These are phyloP conservation scores for Pammene fasciana DNA, from an alignment of 2,888 invertebrate genomes.

Conservation along the genomic window DNA sequence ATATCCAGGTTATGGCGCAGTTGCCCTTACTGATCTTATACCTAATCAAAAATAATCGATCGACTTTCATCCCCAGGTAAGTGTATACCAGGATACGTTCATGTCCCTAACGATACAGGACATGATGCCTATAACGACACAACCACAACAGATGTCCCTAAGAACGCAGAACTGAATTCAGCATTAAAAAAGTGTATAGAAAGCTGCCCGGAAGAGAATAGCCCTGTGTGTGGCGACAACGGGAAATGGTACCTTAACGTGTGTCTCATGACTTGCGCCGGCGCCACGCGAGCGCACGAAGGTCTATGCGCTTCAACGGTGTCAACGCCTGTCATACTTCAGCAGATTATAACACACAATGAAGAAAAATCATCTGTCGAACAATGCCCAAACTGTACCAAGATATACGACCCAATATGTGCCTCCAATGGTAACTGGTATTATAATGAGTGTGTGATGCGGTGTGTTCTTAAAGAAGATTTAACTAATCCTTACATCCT, in stretches of 20 bases:
- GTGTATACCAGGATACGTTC: too few species aligned
- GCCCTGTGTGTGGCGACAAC: background rate
- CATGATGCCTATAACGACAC: too few species aligned
- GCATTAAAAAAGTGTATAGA: background rate
- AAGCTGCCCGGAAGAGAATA: background rate
- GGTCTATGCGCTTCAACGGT: too few species aligned
- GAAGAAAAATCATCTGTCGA: background rate
- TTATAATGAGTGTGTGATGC: conserved; percentile 62
- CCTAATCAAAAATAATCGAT: too few species aligned
- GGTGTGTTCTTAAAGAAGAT: conserved; percentile 51
- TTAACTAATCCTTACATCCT: conserved; percentile 43
- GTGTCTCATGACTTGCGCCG: background rate
- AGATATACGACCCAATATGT: conserved; percentile 69
- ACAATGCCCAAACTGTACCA: conserved; percentile 51
- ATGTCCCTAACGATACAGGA: too few species aligned
- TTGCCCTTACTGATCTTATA: too few species aligned
- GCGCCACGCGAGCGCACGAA: background rate
- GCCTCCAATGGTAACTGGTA: conserved; percentile 61
- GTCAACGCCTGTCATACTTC: too few species aligned
- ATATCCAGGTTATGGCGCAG: too few species aligned
- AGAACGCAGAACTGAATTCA: background rate
- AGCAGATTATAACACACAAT: background rate
- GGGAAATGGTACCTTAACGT: background rate
- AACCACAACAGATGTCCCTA: background rate
- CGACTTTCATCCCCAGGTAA: too few species aligned